Evolutionary conservation across 2,113 vertebrate genomes (phyloP), one percentile per base, ranked within the genome.

Genomic region (Hippocampus zosterae): DNA sequence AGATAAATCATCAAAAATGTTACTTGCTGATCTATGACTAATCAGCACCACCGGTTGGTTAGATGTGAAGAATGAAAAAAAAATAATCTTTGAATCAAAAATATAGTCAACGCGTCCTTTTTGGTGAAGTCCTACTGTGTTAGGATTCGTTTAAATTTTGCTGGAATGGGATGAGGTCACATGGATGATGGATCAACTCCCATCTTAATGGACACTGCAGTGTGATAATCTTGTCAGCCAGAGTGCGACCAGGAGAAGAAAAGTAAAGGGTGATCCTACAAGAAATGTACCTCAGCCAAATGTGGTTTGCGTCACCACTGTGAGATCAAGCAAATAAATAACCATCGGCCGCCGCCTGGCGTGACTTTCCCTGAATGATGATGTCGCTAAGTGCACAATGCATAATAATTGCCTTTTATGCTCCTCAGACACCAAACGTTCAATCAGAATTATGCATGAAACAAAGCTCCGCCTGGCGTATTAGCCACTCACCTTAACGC

Each of bases 401-500:
- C 75, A 82, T 76, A 70, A 67, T 61, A 71, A 73, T 69, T 77
- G 68, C 80, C 67, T 67, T 80, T 48, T 62, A 63, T 42, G 75
- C 33, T 71, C 61, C 63, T 79, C 74, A 72, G 67, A 74, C 60
- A 77, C 59, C 44, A n/a, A 73, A 67, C 73, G 50, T 78, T 79
- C 73, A 73, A 77, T 61, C 65, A 78, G 70, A 81, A 76, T 48
- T 71, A 78, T 82, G 85, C 85, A 85, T 75, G 48, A 68, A 69
- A 77, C 74, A 65, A 73, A 52, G 33, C 21, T 40, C 57, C 40
- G 53, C 25, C 50, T 42, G 67, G 46, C 52, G 80, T 5, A 33
- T 33, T 64, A 73, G 65, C 33, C 33, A 89, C 94, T 91, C 93
- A 97, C 96, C 95, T 98, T 98, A 60, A 97, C 95, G 48, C 94